Evolutionary conservation across 2,113 vertebrate species (phyloP), one percentile per base, ranked within the genome.

Genomic region (Tragulus kanchil): DNA sequence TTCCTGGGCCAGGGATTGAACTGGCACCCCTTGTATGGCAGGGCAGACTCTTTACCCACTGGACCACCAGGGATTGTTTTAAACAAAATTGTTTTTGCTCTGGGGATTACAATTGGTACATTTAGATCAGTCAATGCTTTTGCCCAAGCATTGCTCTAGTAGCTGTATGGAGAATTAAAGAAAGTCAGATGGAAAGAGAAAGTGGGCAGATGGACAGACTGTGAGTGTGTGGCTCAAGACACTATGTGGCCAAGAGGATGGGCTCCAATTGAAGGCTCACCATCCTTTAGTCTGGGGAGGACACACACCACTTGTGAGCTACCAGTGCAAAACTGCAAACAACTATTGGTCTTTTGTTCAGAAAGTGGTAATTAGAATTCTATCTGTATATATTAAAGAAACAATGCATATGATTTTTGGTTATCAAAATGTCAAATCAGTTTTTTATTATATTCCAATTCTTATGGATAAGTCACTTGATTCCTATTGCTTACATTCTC

Each of bases 111-210:
- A 89, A 58, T 87, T 52, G 67, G 12, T 84, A 54, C 81, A 75
- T 97, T 96, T 94, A 87, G 79, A 79, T 89, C 65, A 89, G 87
- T 64, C 92, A 81, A 3, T 84, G 23, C 6, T 94, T 93, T 97
- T 23, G 14, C 28, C 65, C 36, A 81, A 87, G 48, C 19, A 81
- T 0, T 75, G 12, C 56, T 86, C 1, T 67, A 94, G 42, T 78
- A 91, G 9, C 50, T 85, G 94, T 92, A 85, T 87, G 84, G 69
- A 4, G 52, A 81, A 83, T 7, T 36, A 86, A 91, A 93, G 62
- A 67, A 94, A 91, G 65, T 50, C 84, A 91, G 83, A 89, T 69
- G 85, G 79, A 91, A 82, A 93, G 50, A 94, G n/a, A 69, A 93
- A 85, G 7, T 59, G 23, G 61, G 59, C 54, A 61, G 61, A 36